Conservation (phyloP, 1,140 invertebrate genomes). For the Thaumatotibia leucotreta region DNA sequence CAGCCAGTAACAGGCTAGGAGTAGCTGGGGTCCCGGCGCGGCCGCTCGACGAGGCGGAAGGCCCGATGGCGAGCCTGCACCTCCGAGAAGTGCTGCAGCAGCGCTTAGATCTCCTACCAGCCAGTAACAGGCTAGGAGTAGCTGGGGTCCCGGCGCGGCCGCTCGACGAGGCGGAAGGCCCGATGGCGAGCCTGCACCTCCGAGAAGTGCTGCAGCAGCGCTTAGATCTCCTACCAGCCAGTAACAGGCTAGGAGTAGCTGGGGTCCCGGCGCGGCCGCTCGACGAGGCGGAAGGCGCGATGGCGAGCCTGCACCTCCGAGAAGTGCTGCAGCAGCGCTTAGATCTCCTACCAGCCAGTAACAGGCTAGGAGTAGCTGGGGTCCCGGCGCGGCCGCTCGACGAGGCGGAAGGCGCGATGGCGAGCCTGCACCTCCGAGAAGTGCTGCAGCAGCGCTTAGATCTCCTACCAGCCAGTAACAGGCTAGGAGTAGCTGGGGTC, state of each 20-base stretch:
- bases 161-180: conserved; percentile 48
- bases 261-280: conserved; percentile 28
- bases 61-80: neutral
- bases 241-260: neutral
- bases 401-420: conserved; percentile 49
- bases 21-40: too few species aligned
- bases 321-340: conserved; percentile 52
- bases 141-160: too few species aligned
- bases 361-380: conserved; percentile 8
- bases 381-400: neutral
- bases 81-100: too few species aligned
- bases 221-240: too few species aligned
- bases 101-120: too few species aligned
- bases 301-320: conserved; percentile 56
- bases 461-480: too few species aligned
- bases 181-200: neutral
- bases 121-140: too few species aligned
- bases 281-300: conserved; percentile 44
- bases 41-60: conserved; percentile 49
- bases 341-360: too few species aligned
- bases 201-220: too few species aligned
- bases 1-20: too few species aligned
- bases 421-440: conserved; percentile 59
- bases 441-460: conserved; percentile 42
- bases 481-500: conserved; percentile 10